Base-by-base conservation (phyloP, 2,797 vertebrate species). In the Tokudaia muenninki region DNA sequence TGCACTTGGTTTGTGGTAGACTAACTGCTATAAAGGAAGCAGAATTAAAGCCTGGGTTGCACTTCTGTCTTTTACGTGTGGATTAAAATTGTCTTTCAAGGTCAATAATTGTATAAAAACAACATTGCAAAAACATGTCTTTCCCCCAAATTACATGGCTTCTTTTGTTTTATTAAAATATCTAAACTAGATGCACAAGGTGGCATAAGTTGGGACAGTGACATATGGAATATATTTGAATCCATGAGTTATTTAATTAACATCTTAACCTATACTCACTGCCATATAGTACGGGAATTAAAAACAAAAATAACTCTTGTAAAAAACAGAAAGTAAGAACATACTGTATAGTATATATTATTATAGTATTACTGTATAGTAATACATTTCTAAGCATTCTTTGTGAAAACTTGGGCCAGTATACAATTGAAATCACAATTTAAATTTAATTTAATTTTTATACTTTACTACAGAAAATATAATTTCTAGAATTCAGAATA, bases 151-250 rank as follows among this genome's bases (percentile, higher is more conserved):
- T 65, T 50, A 2, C 1, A 75, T 65, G 10, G 47, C 61, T n/a
- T 92, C 44, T 83, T 94, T 92, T n/a, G 37, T 81, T 72, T 37
- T 52, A 67, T 90, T 89, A 83, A 92, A 92, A 94, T 77, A 90
- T 59, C 12, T 34, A 78, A 97, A 82, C 16, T 70, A 92, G 50
- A 81, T 78, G 65, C 47, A 55, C 44, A 70, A 79, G 17, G 8
- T 91, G 41, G 44, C 13, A 91, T 75, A 92, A 89, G 26, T 55
- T 87, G 37, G 34, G 50, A 34, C 55, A 94, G 41, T 65, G 65
- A 65, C 13, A 89, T 22, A 41, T 57, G 14, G 21, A 92, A 72
- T 79, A 82, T 90, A 81, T 94, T 44, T 91, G 75, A 95, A 88
- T 75, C 92, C 24, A 92, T 34, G 90, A 89, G 90, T 44, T 87